phyloP scores from a whole-genome alignment of 2,113 vertebrate species.

The Etheostoma cragini region DNA sequence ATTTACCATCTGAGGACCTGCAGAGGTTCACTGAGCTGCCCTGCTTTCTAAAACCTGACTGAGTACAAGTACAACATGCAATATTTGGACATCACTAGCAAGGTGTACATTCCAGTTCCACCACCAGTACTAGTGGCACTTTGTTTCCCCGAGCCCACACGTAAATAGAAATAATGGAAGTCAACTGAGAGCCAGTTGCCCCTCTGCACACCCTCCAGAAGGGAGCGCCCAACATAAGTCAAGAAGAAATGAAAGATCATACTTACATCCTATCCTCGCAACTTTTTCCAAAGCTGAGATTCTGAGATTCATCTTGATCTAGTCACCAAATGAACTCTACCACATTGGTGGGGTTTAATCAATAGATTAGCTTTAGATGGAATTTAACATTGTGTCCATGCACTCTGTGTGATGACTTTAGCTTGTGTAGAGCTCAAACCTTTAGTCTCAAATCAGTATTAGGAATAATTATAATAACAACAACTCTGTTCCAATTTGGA shows the following conservation, averaged over 20 bases:
- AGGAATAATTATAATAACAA: constrained; percentile 25
- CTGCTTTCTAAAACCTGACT: background rate
- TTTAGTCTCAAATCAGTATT: constrained; percentile 59
- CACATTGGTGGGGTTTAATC: constrained; percentile 99
- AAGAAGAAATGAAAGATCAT: constrained; percentile 96
- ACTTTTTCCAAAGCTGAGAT: constrained; percentile 94
- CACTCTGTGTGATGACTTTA: constrained; percentile 91
- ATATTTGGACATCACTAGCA: background rate
- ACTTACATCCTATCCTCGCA: constrained; percentile 99
- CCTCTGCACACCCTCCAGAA: constrained; percentile 96
- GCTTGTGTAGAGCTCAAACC: constrained; percentile 49
- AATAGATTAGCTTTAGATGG: constrained; percentile 99
- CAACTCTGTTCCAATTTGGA: constrained; percentile 12
- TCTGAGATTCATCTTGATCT: constrained; percentile 99
- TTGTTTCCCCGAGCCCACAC: background rate
- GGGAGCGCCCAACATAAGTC: constrained; percentile 98
- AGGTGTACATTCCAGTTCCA: background rate
- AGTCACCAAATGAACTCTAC: constrained; percentile 99
- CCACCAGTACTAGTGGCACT: background rate
- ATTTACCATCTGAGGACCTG: constrained; percentile 88
- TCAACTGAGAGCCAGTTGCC: constrained; percentile 87
- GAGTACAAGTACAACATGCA: background rate
- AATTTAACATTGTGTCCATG: constrained; percentile 98
- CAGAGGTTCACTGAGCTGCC: constrained; percentile 94
- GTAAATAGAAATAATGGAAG: background rate